Evolutionary conservation across 2,888 invertebrate species (phyloP).

Genomic region (Nasonia oneida): DNA sequence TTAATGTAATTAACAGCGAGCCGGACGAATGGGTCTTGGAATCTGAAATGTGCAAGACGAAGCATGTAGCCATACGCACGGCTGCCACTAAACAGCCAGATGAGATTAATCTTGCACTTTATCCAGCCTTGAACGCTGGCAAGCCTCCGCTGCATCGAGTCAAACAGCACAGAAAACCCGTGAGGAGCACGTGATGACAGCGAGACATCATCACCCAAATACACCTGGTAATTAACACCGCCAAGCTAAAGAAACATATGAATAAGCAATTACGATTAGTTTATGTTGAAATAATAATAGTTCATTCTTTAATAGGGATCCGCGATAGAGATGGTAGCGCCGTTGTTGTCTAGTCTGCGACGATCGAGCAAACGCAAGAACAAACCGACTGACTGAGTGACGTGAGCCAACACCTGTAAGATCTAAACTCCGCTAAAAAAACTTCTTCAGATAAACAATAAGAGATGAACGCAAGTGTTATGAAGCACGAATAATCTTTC

Average conservation of each 20-base stretch:
- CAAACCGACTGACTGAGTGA: slow-evolving; percentile 60
- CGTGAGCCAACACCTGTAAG: slow-evolving; percentile 51
- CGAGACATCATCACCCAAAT: slow-evolving; percentile 39
- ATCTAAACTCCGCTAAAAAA: slow-evolving; percentile 50
- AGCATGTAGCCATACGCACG: slow-evolving; percentile 74
- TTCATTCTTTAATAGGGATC: slow-evolving; percentile 25
- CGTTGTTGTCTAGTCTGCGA: slow-evolving; percentile 68
- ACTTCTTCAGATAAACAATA: slow-evolving; percentile 53
- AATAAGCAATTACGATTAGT: background rate
- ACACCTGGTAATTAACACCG: slow-evolving; percentile 34
- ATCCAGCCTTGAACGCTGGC: slow-evolving; percentile 72
- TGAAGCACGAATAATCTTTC: background rate
- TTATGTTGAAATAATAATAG: background rate
- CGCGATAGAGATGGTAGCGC: slow-evolving; percentile 59
- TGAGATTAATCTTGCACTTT: slow-evolving; percentile 71
- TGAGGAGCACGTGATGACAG: slow-evolving; percentile 76
- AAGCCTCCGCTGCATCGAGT: slow-evolving; percentile 68
- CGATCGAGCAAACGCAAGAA: slow-evolving; percentile 65
- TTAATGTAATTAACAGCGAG: slow-evolving; percentile 81
- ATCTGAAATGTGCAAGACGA: slow-evolving; percentile 78
- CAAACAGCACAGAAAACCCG: slow-evolving; percentile 76
- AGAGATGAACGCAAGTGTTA: slow-evolving; percentile 30
- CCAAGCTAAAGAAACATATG: background rate
- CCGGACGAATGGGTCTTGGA: slow-evolving; percentile 93
- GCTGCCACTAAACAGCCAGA: slow-evolving; percentile 70